Percentiles rank a stretch among this genome's conserved stretches.
Evolutionary conservation across 2,113 vertebrate genomes (phyloP).

Genomic region (Hoplias malabaricus): DNA sequence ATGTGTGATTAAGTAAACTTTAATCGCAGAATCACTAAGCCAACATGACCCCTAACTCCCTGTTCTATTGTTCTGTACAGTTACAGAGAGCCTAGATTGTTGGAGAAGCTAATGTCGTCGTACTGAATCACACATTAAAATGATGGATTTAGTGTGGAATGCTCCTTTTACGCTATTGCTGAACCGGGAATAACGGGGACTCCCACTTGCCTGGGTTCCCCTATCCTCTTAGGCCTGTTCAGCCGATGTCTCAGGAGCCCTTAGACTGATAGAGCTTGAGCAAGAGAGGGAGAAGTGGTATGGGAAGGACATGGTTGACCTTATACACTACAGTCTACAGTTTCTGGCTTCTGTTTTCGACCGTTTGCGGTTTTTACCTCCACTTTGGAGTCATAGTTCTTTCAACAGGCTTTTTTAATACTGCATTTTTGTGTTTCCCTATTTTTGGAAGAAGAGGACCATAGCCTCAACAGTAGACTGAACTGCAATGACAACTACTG

Average conservation of each 20-base stretch:
- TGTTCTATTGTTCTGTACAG: not conserved
- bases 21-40: not conserved
- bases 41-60: not conserved
- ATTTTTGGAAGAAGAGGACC: not conserved
- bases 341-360: not conserved
- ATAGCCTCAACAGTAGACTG: not conserved
- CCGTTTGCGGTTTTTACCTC: conserved; percentile 10
- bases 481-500: conserved; percentile 57
- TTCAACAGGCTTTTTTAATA: not conserved
- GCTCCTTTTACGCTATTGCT: conserved; percentile 36
- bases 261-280: not conserved
- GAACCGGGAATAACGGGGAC: conserved; percentile 21
- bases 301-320: not conserved
- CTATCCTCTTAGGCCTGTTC: not conserved
- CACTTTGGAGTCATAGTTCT: conserved; percentile 51
- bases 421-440: not conserved
- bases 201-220: not conserved
- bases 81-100: conserved; percentile 13
- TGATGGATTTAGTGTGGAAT: not conserved
- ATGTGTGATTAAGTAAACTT: not conserved
- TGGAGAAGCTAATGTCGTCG: not conserved
- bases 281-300: not conserved
- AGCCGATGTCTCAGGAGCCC: conserved; percentile 51
- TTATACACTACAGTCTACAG: not conserved
- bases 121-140: not conserved